phyloP scores from a whole-genome alignment of 2,888 invertebrate species.

The Noctua comes region DNA sequence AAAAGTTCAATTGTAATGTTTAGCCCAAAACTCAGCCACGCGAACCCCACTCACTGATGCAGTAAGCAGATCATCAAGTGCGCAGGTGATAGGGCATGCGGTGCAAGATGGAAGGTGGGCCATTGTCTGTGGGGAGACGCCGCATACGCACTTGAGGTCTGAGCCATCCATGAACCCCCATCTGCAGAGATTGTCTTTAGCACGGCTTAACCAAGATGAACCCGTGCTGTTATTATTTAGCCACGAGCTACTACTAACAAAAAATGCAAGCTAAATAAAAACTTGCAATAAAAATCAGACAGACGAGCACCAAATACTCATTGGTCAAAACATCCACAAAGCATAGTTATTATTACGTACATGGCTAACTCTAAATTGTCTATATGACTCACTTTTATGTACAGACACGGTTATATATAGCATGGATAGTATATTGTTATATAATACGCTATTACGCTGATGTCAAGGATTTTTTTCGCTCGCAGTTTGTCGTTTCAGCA shows the following conservation, averaged over 20 bases:
- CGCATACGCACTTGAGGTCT: too few relatives aligned
- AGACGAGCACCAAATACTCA: neutral
- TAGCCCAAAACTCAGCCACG: too few relatives aligned
- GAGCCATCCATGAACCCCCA: too few relatives aligned
- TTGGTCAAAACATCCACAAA: neutral
- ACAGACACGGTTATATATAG: constrained; percentile 29
- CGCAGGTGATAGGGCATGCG: too few relatives aligned
- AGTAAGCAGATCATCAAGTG: too few relatives aligned
- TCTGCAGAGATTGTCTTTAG: too few relatives aligned
- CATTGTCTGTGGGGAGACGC: too few relatives aligned
- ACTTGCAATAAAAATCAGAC: neutral
- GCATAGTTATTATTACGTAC: neutral
- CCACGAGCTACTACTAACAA: neutral
- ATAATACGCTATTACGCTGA: neutral
- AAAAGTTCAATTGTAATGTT: too few relatives aligned
- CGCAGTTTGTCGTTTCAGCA: neutral
- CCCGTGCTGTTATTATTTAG: too few relatives aligned
- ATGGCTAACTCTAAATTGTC: neutral
- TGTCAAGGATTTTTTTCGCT: constrained; percentile 33
- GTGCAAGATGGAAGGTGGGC: too few relatives aligned
- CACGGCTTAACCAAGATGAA: too few relatives aligned
- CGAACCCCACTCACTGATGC: too few relatives aligned
- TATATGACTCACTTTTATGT: constrained; percentile 27
- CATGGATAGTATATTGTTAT: constrained; percentile 14
- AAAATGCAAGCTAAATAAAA: neutral